Evolutionary conservation across 1,140 invertebrate species (phyloP), one percentile per base, ranked within the genome.

Genomic region (Muscidifurax raptorellus): DNA sequence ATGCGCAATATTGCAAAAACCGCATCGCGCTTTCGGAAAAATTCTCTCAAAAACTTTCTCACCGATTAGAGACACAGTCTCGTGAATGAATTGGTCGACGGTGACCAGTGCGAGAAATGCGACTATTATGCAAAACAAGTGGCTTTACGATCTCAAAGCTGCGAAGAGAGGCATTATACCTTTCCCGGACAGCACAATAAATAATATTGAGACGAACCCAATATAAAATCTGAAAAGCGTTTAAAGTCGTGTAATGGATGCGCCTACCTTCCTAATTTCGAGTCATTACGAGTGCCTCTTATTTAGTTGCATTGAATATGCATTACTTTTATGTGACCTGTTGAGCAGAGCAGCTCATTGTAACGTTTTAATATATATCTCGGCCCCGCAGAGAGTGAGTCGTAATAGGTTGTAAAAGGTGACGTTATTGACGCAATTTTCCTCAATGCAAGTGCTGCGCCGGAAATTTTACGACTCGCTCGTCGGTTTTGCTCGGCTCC

Each of bases 91-190:
- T 74, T 32, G 15, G 2, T 44, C 40, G 27, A 52, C 10, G 72
- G 13, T 5, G 80, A 82, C 32, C 27, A 9, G 30, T 25, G 28
- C 18, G 52, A 59, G 52, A 52, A 15, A 52, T 5, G 3, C 47
- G 22, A 36, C 30, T 0, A 82, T 82, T 75, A 64, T n/a, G 80
- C 25, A 76, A 82, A 82, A 82, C 80, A 13, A 82, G 28, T 76
- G 30, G 47, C 28, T 82, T 82, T 75, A 82, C 52, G 71, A 74
- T 72, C 69, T 47, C 28, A 12, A 59, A 59, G 79, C 22, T n/a
- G n/a, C 40, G 25, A 44, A 40, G 18, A n/a, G 75, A 72, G 25
- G 67, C 32, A 32, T 81, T 72, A 72, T 81, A 72, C 59, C 64
- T 67, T 44, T 44, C 36, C 30, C 64, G 40, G 64, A 69, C 78